A percentile compares a stretch with the other conserved stretches of the same genome.
Evolutionary conservation across 2,797 vertebrate species (phyloP).

Genomic region (Sorex maritimensis): DNA sequence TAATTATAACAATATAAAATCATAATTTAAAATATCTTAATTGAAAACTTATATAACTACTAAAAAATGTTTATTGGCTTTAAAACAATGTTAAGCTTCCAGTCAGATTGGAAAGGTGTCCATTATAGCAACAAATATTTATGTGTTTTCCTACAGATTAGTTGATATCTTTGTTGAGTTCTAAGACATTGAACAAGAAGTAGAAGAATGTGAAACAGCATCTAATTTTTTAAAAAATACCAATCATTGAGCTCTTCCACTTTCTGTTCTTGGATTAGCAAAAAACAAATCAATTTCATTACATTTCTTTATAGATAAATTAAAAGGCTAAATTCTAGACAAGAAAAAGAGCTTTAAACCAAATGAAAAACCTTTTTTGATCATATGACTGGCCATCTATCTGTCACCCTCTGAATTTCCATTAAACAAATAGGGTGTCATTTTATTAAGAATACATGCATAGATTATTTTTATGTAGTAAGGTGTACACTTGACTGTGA

Average conservation of each 20-base stretch:
- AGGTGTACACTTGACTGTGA: constrained; percentile 78
- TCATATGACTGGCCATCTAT: constrained; percentile 64
- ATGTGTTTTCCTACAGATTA: neutral
- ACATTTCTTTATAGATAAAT: constrained; percentile 78
- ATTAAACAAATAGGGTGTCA: constrained; percentile 77
- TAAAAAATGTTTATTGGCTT: neutral
- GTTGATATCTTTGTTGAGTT: neutral
- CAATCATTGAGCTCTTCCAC: constrained; percentile 9
- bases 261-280: constrained; percentile 55
- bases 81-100: constrained; percentile 39
- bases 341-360: constrained; percentile 73
- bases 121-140: constrained; percentile 11
- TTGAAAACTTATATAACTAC: constrained; percentile 23
- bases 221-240: neutral
- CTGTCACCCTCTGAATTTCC: constrained; percentile 74
- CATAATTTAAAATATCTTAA: constrained; percentile 46
- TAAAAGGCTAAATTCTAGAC: constrained; percentile 67
- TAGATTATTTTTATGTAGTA: constrained; percentile 75
- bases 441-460: constrained; percentile 80
- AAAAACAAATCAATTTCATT: constrained; percentile 53
- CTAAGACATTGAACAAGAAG: neutral
- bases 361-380: constrained; percentile 76
- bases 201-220: neutral
- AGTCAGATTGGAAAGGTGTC: neutral
- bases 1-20: constrained; percentile 39